Conservation (phyloP, 2,888 invertebrate genomes). For the Oeneis ivallda region DNA sequence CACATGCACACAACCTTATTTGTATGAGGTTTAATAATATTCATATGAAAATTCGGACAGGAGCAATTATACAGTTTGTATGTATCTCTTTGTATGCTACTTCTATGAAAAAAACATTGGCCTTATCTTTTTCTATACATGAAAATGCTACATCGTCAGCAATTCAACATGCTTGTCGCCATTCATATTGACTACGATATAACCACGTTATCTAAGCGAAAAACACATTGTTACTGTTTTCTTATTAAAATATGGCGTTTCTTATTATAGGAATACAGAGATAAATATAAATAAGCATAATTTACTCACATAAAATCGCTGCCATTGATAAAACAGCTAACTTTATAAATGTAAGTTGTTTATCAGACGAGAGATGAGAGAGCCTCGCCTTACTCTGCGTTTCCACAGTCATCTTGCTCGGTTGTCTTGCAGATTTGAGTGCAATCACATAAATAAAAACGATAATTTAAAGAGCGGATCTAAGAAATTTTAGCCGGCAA, state of each 20-base stretch:
- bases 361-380: slow-evolving; percentile 72
- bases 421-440: slow-evolving; percentile 23
- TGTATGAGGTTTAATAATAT: background rate
- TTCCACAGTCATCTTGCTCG: slow-evolving; percentile 66
- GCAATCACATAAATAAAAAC: slow-evolving; percentile 47
- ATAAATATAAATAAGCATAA: slow-evolving; percentile 6
- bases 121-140: background rate
- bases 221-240: slow-evolving; percentile 16
- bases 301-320: slow-evolving; percentile 93
- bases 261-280: background rate
- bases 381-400: slow-evolving; percentile 64
- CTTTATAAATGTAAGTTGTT: slow-evolving; percentile 82
- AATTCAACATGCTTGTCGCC: slow-evolving; percentile 31
- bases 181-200: slow-evolving; percentile 20
- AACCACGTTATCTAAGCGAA: slow-evolving; percentile 33
- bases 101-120: background rate
- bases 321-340: slow-evolving; percentile 94
- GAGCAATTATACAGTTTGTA: background rate
- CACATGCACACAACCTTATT: no score
- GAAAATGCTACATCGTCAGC: slow-evolving; percentile 26
- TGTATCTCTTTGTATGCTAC: background rate
- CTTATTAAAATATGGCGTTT: background rate
- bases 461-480: slow-evolving; percentile 35
- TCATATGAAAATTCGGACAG: background rate
- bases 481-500: slow-evolving; percentile 66